Percentiles rank a stretch among this genome's conserved stretches.
Evolutionary conservation across 30 jellyfish, hydroid and myxozoan genomes (phyloP).

Genomic region (Phacellophora camtschatica): DNA sequence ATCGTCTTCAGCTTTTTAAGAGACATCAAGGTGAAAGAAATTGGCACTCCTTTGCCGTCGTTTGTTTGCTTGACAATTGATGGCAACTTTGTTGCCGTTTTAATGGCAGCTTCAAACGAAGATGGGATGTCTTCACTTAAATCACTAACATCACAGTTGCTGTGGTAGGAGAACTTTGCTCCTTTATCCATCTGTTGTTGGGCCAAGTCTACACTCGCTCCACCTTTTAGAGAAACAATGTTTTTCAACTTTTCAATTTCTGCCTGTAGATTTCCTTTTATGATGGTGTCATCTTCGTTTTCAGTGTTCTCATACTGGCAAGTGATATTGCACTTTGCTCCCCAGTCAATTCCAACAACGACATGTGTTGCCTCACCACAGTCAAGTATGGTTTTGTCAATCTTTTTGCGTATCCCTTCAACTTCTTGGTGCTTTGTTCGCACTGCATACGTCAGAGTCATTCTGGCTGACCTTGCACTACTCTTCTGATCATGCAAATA

Average conservation of each 20-base stretch:
- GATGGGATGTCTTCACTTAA: conserved; percentile 42
- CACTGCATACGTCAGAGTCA: conserved; percentile 50
- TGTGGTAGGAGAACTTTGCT: conserved; percentile 17
- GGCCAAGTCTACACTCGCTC: conserved; percentile 36
- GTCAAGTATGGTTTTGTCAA: conserved; percentile 22
- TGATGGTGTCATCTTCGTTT: conserved; percentile 32
- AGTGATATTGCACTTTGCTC: conserved; percentile 66
- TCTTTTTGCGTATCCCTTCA: conserved; percentile 30
- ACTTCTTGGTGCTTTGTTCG: conserved; percentile 52
- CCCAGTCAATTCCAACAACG: conserved; percentile 77
- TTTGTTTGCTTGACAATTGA: conserved; percentile 25
- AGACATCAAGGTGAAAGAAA: conserved; percentile 32
- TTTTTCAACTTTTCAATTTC: conserved; percentile 31
- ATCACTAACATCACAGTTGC: conserved; percentile 57
- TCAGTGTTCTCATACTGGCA: conserved; percentile 8
- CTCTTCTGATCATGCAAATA: conserved; percentile 42
- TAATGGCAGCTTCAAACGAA: conserved; percentile 42
- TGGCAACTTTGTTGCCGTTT: conserved; percentile 36
- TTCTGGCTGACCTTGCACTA: conserved; percentile 22
- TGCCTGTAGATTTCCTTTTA: conserved; percentile 50
- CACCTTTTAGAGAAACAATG: conserved; percentile 8
- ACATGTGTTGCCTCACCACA: conserved; percentile 60
- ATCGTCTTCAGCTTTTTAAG: conserved; percentile 14
- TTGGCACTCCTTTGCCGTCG: conserved; percentile 64
- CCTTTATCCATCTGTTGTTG: not conserved